Conservation (phyloP, 1,140 invertebrate genomes). For the Aphaenogaster floridana region DNA sequence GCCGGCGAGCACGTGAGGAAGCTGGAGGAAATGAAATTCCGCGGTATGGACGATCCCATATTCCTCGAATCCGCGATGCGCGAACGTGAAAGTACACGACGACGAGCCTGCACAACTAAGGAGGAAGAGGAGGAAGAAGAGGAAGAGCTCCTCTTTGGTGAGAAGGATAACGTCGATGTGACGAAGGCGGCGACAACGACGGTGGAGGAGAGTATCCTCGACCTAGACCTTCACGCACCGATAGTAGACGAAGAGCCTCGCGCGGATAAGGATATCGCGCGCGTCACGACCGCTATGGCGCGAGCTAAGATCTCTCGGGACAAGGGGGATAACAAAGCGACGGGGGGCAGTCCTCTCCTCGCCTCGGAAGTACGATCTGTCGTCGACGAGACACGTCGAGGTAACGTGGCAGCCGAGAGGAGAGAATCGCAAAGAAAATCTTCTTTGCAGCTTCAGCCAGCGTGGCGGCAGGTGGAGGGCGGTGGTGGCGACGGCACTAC, state of each 20-base stretch:
- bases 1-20: constrained; percentile 40
- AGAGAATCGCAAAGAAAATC: constrained; percentile 42
- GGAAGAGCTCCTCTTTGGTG: background rate
- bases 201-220: constrained; percentile 1
- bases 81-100: background rate
- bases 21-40: background rate
- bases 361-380: constrained; percentile 43
- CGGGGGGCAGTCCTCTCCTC: constrained; percentile 2
- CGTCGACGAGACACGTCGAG: constrained; percentile 53
- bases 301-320: constrained; percentile 6
- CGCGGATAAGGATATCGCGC: background rate
- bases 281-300: background rate
- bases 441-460: constrained; percentile 49
- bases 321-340: constrained; percentile 28
- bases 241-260: constrained; percentile 24
- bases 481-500: background rate
- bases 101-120: background rate
- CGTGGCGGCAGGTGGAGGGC: background rate
- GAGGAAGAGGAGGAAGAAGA: background rate
- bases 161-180: background rate
- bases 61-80: background rate
- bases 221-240: constrained; percentile 25
- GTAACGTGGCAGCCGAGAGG: constrained; percentile 37
- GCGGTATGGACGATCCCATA: background rate
- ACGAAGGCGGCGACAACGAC: background rate